Evolutionary conservation across 53 echinoderm and acorn worm genomes (phyloP).

Genomic region (Hippasteria phrygiana): DNA sequence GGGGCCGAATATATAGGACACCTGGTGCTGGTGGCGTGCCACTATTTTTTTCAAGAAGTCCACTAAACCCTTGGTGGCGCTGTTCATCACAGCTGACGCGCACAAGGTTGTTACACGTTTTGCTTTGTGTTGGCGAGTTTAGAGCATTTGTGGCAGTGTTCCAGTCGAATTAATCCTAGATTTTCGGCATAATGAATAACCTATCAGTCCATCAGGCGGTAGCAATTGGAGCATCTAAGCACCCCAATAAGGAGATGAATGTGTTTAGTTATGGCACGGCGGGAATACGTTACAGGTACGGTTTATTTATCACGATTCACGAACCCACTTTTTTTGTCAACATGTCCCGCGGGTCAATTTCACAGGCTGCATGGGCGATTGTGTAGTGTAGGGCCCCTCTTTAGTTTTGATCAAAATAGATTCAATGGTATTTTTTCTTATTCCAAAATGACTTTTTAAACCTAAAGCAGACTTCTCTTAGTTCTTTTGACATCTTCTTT

Average conservation of each 20-base stretch:
- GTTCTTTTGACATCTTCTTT: no score
- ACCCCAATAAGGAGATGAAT: slow-evolving; percentile 35
- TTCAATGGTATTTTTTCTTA: no score
- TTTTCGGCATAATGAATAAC: slow-evolving; percentile 26
- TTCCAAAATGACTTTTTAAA: no score
- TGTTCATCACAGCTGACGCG: slow-evolving; percentile 40
- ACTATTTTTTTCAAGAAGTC: no score
- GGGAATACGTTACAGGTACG: slow-evolving; percentile 89
- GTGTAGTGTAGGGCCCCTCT: no score
- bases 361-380: no score
- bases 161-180: neutral
- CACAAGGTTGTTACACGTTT: neutral
- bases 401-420: no score
- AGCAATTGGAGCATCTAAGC: slow-evolving; percentile 25
- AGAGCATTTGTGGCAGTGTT: neutral
- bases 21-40: no score
- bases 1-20: no score
- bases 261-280: slow-evolving; percentile 85
- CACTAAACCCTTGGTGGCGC: slow-evolving; percentile 27
- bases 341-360: neutral
- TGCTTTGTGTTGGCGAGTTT: neutral
- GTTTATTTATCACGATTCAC: neutral
- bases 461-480: no score
- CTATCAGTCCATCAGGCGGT: slow-evolving; percentile 14
- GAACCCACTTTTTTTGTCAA: neutral